These are phyloP conservation scores for Pemphigus obesinymphae DNA, from an alignment of 1,140 invertebrate species.

Conservation along the genomic window DNA sequence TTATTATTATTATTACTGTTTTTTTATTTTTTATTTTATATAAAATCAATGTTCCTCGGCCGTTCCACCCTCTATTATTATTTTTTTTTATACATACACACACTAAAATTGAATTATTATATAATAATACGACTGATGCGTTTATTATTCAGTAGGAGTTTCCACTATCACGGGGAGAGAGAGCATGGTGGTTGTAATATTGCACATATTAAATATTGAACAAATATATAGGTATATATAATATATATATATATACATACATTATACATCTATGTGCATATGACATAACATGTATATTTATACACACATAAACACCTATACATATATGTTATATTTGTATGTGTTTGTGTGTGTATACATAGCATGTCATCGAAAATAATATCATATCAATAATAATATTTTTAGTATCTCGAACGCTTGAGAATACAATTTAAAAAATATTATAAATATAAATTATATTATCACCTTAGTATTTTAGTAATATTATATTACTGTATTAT, in stretches of 20 bases:
- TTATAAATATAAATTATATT: neutral
- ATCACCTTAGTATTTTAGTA: constrained; percentile 3
- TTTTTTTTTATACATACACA: neutral
- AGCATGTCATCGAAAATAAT: neutral
- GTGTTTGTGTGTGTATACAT: neutral
- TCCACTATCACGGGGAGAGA: constrained; percentile 5
- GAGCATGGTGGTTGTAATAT: constrained; percentile 1
- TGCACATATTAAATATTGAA: constrained; percentile 45
- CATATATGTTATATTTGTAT: neutral
- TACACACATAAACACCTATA: neutral
- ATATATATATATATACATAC: constrained; percentile 42
- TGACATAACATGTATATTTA: neutral
- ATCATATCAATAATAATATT: neutral
- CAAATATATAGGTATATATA: no score
- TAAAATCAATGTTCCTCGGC: constrained; percentile 3
- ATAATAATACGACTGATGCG: constrained; percentile 7
- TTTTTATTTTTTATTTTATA: neutral
- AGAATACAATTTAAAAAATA: neutral
- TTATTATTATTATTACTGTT: constrained; percentile 5
- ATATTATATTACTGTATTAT: neutral
- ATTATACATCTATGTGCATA: neutral
- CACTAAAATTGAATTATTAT: neutral
- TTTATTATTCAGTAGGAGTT: neutral
- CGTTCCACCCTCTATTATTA: neutral
- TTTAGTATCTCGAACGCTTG: no score